Base-by-base conservation (phyloP, 1,140 invertebrate genomes). In the Drosophila varians region DNA sequence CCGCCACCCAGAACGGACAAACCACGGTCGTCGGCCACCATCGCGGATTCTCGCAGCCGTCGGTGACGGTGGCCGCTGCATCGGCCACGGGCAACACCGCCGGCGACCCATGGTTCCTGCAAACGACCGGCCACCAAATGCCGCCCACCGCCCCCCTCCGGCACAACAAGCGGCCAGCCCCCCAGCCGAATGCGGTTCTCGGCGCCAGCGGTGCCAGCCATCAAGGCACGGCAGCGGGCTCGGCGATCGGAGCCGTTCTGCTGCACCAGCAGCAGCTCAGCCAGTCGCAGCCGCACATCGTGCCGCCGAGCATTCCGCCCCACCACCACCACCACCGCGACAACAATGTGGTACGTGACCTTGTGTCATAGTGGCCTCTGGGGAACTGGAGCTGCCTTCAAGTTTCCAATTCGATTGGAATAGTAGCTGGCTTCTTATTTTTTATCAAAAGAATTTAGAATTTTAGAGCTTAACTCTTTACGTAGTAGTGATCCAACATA, bases 81-180 rank as follows among this genome's bases (percentile, higher is more conserved):
- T 38, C 77, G 6, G 48, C 77, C 3, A 55, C 74, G 23, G 80
- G 80, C 34, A 88, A 70, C 26, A 82, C 87, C 51, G 74, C 83
- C 21, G 90, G 90, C 52, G 90, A 91, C 90, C 90, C 90, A 90
- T 91, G 90, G 90, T 91, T 91, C 84, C 75, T 91, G 58, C 90
- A 91, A 71, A 76, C 90, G 36, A 88, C 89, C 23, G 90, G 89
- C 69, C 90, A 91, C 73, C 90, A 91, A 52, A 90, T 90, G 90
- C 88, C 88, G 51, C 90, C 90, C 43, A 91, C 90, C 34, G 90
- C 90, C 16, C 90, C 90, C 18, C 54, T 89, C 25, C 74, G 90
- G 61, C 90, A 91, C 52, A 90, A 91, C 74, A 91, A 91, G 75
- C 78, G 90, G 9, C 88, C 89, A 25, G 90, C 90, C 14, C 90